These are phyloP conservation scores for Microhierax caerulescens DNA, from an alignment of 2,797 vertebrate genomes.

Conservation along the genomic window DNA sequence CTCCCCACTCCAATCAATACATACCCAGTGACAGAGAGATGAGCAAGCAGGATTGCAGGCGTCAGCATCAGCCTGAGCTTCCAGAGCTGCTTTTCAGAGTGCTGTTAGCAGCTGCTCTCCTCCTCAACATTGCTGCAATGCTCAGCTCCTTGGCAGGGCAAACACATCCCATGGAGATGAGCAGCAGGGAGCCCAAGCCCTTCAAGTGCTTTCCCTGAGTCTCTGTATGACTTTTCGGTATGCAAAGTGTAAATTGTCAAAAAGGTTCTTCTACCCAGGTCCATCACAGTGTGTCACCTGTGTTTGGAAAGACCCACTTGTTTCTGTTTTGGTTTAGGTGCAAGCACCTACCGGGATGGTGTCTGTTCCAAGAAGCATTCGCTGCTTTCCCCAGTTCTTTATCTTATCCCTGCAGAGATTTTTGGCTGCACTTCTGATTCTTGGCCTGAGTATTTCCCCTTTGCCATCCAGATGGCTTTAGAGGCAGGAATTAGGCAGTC, in stretches of 20 bases:
- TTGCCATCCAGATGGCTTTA: neutral
- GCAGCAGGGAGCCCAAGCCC: neutral
- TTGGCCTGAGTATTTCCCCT: neutral
- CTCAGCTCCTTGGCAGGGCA: neutral
- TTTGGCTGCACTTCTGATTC: neutral
- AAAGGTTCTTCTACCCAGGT: neutral
- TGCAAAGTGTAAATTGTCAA: neutral
- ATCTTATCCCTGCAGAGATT: neutral
- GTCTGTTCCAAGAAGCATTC: fast-evolving
- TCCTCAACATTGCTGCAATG: fast-evolving
- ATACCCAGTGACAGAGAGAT: neutral
- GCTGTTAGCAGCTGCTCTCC: neutral
- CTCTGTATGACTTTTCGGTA: neutral
- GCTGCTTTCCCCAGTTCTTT: fast-evolving
- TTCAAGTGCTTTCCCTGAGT: neutral
- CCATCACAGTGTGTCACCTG: neutral
- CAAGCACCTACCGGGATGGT: neutral
- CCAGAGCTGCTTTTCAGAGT: neutral
- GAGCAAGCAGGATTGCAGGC: neutral
- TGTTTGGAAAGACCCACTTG: fast-evolving
- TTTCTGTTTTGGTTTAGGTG: neutral
- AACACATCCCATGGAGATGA: fast-evolving
- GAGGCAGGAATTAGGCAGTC: neutral
- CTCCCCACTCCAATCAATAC: neutral
- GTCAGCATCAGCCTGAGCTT: neutral